These are phyloP conservation scores for Trachelus stipa DNA, from an alignment of 2,888 invertebrate species.

Conservation along the genomic window DNA sequence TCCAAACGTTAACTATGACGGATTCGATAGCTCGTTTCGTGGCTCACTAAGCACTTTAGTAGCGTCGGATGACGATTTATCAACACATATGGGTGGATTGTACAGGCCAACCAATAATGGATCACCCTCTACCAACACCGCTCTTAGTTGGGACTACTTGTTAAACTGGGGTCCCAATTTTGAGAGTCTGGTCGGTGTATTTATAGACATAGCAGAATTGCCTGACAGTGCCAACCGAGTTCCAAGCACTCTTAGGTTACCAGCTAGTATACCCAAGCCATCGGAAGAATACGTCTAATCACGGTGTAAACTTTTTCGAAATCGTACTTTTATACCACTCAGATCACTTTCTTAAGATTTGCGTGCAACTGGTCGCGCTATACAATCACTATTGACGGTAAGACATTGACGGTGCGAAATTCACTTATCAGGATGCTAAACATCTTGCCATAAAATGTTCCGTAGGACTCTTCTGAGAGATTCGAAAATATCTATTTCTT, in stretches of 20 bases:
- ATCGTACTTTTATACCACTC: background rate
- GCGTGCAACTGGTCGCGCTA: slow-evolving; percentile 4
- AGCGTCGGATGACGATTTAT: slow-evolving; percentile 92
- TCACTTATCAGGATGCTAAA: slow-evolving; percentile 19
- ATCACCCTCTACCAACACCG: slow-evolving; percentile 76
- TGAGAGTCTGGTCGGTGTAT: slow-evolving; percentile 94
- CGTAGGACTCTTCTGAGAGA: slow-evolving; percentile 19
- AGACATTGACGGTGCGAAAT: slow-evolving; percentile 16
- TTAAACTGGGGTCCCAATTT: slow-evolving; percentile 97
- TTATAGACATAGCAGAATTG: slow-evolving; percentile 95
- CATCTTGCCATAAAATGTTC: slow-evolving; percentile 42
- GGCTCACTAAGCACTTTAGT: slow-evolving; percentile 94
- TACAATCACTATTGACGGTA: slow-evolving; percentile 32
- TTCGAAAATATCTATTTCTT: slow-evolving; percentile 11
- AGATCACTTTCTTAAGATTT: slow-evolving; percentile 11
- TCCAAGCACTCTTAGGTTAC: slow-evolving; percentile 80
- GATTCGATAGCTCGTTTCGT: slow-evolving; percentile 93
- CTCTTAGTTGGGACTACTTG: slow-evolving; percentile 93
- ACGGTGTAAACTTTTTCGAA: slow-evolving; percentile 1
- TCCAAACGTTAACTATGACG: slow-evolving; percentile 83
- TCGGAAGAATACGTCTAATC: slow-evolving; percentile 89
- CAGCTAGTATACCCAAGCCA: slow-evolving; percentile 83
- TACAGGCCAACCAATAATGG: slow-evolving; percentile 83
- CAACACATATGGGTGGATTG: slow-evolving; percentile 82
- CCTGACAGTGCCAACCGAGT: slow-evolving; percentile 81